Conservation (phyloP, 2,888 invertebrate genomes). For the Oscheius onirici region DNA sequence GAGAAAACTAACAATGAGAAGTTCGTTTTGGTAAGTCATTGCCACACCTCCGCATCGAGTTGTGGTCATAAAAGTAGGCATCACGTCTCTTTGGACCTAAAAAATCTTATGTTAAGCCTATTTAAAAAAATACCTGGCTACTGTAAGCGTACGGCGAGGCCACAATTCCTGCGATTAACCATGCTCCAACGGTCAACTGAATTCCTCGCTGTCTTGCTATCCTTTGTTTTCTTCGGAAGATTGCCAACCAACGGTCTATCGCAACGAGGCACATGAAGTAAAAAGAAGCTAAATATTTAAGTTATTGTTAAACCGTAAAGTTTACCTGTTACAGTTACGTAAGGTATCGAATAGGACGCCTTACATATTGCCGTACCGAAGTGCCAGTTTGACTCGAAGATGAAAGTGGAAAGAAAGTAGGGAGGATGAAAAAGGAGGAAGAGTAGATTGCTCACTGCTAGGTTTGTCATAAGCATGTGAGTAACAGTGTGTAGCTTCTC, state of each 20-base stretch:
- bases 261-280: constrained; percentile 55
- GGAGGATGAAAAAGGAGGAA: constrained; percentile 52
- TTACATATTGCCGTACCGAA: constrained; percentile 51
- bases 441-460: constrained; percentile 49
- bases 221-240: constrained; percentile 43
- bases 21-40: constrained; percentile 4
- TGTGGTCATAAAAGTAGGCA: background rate
- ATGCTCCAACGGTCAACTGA: constrained; percentile 38
- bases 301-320: background rate
- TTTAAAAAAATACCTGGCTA: background rate
- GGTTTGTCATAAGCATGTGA: constrained; percentile 56
- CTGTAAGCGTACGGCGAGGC: constrained; percentile 41
- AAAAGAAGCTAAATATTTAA: constrained; percentile 39
- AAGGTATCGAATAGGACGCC: constrained; percentile 44
- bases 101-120: background rate
- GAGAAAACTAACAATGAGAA: background rate
- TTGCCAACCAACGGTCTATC: constrained; percentile 55
- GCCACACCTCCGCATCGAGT: constrained; percentile 26
- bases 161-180: constrained; percentile 44
- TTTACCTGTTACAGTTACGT: constrained; percentile 51
- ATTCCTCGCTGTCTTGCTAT: constrained; percentile 35
- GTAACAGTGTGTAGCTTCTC: constrained; percentile 54
- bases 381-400: constrained; percentile 43
- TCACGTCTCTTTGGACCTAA: background rate
- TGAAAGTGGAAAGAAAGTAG: constrained; percentile 51